Evolutionary conservation across 1,140 invertebrate species (phyloP), one percentile per base, ranked within the genome.

Genomic region (Lycorma delicatula): DNA sequence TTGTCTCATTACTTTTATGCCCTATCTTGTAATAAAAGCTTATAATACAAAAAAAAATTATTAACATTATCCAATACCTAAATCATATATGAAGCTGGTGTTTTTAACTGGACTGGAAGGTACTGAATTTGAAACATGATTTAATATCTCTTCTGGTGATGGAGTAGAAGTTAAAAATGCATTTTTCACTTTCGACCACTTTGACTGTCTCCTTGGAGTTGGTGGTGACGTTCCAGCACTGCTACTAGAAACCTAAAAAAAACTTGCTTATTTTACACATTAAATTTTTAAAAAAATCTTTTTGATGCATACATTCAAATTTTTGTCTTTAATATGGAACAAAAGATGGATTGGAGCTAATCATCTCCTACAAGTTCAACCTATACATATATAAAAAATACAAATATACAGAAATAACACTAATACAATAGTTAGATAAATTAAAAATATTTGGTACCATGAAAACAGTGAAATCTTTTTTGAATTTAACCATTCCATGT

Each of bases 121-220:
- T 4, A 81, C 80, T 2, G 83, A 85, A 1, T 77, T 59, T 54
- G 60, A 44, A 18, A 44, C 18, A 18, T 44, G 23, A 16, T 27
- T 20, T 11, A 44, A 9, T 11, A 56, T 48, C 6, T 28, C 23
- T 4, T 50, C 44, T 7, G 56, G 54, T 26, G 41, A 55, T n/a
- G 18, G 23, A n/a, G 28, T 55, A 5, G 78, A 78, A 0, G 81
- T 80, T 12, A 86, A 71, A 65, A 87, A 86, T 6, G 83, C 85
- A 59, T 81, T 75, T 67, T 86, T 86, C 18, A 87, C 82, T 67
- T 83, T 83, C 46, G 77, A 81, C 85, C 85, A 87, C 67, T 85
- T 84, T 13, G 80, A 81, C 62, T 74, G 68, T 22, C 72, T 67
- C 23, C 72, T 66, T 28, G 68, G 68, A n/a, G 67, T 63, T 46